phyloP scores from a whole-genome alignment of 2,888 invertebrate species.

The Macrosoma leucophasiata region DNA sequence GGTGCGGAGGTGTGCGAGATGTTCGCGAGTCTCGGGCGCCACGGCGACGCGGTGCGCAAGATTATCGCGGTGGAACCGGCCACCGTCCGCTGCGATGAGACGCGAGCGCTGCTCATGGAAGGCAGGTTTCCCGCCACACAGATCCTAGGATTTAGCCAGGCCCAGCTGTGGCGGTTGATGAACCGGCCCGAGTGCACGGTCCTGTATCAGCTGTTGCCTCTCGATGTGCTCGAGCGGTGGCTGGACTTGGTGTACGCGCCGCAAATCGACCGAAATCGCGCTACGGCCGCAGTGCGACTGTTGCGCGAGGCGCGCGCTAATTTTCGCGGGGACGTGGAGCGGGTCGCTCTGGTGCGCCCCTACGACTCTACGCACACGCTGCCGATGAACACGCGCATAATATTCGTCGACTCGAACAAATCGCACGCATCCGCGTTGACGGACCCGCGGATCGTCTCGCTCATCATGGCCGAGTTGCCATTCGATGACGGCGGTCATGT shows the following conservation, averaged over 20 bases:
- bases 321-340: conserved; percentile 2
- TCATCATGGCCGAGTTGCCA: too few species aligned
- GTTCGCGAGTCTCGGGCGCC: conserved; percentile 1
- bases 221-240: conserved; percentile 4
- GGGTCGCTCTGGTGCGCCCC: background rate
- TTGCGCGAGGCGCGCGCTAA: conserved; percentile 2
- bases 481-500: too few species aligned
- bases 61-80: conserved; percentile 4
- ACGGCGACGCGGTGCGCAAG: conserved; percentile 1
- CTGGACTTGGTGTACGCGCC: conserved; percentile 1
- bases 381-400: background rate
- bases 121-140: conserved; percentile 2
- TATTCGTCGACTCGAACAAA: background rate
- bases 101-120: conserved; percentile 2
- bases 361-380: conserved; percentile 2
- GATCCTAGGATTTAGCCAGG: conserved; percentile 2
- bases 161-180: conserved; percentile 2
- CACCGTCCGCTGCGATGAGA: conserved; percentile 1
- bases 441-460: too few species aligned
- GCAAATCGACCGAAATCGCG: conserved; percentile 2
- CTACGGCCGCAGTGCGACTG: background rate
- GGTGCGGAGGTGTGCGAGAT: conserved; percentile 3
- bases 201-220: conserved; percentile 1
- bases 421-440: conserved; percentile 1
- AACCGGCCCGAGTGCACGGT: conserved; percentile 2